Evolutionary conservation across 2,888 invertebrate species (phyloP), one percentile per base, ranked within the genome.

Genomic region (Rhamphomyia laevipes): DNA sequence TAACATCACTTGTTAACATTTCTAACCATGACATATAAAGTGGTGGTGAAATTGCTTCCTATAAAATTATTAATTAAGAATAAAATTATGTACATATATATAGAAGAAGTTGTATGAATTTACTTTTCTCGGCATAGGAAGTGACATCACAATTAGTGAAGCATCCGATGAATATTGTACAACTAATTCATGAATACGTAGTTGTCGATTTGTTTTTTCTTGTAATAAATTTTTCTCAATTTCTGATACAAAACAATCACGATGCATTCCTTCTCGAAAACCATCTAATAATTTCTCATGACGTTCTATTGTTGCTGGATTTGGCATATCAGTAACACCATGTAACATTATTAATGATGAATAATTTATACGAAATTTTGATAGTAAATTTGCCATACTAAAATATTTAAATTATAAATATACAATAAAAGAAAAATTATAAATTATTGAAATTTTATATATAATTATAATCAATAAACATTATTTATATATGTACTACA

Each of bases 1-100:
- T 94, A 73, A 96, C 78, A 65, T 86, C 87, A 55, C 78, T 80
- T 30, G 93, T 91, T 59, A 97, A 74, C 61, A 85, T 80, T 73
- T 96, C 96, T 60, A 97, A 70, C 96, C 96, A 97, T 12, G 92
- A 86, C 90, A 95, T 89, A 73, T 95, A 96, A 45, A 96, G 74
- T 1, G 90, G 84, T 3, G 94, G 88, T 2, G 93, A 89, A 48
- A 93, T 86, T 1, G 86, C 85, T 42, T 86, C 90, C 75, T 78
- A 63, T 1, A 59, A 57, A 53, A 12, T 27, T 43, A 23, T 53
- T 23, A 45, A 18, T 37, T n/a, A 42, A 45, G 38, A 33, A 30
- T 12, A 33, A n/a, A 40, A 9, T 21, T 35, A n/a, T n/a, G n/a
- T n/a, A 23, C 18, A 7, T 10, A 23, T 23, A 40, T 40, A 37